These are phyloP conservation scores for Rhopalosiphum padi DNA, from an alignment of 1,140 invertebrate species.

Conservation along the genomic window DNA sequence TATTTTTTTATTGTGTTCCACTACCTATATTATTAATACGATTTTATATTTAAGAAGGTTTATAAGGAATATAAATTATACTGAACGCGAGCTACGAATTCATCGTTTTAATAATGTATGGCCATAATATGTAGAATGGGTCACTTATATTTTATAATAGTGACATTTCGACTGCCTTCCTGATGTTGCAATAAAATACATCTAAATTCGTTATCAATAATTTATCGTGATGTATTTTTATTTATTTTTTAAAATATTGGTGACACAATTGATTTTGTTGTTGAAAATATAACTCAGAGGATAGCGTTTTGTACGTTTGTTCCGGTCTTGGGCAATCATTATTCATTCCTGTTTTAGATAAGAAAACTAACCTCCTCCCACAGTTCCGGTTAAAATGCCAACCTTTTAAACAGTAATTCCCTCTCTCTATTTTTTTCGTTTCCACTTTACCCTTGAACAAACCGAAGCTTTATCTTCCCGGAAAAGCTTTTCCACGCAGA, in stretches of 20 bases:
- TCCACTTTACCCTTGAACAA: not conserved
- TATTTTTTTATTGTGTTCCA: not conserved
- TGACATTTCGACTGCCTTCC: not conserved
- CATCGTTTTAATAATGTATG: not conserved
- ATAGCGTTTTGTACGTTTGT: conserved; percentile 43
- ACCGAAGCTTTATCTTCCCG: conserved; percentile 44
- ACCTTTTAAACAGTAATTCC: conserved; percentile 34
- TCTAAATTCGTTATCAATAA: conserved; percentile 1
- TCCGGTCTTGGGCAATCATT: conserved; percentile 53
- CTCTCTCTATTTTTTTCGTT: not conserved
- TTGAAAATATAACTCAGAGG: not conserved
- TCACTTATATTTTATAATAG: not conserved
- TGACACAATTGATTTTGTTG: conserved; percentile 37
- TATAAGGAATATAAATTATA: conserved; percentile 22
- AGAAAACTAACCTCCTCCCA: conserved; percentile 27
- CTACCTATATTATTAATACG: not conserved
- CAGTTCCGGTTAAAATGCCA: conserved; percentile 54
- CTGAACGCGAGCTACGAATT: not conserved
- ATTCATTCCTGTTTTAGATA: conserved; percentile 53
- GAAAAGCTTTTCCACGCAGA: conserved; percentile 46
- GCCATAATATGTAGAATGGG: not conserved
- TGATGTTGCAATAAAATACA: not conserved
- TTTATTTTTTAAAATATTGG: conserved; percentile 8
- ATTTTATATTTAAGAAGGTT: not conserved
- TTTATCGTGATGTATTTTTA: not conserved